phyloP scores from a whole-genome alignment of 2,797 vertebrate species.

The Lepus townsendii region DNA sequence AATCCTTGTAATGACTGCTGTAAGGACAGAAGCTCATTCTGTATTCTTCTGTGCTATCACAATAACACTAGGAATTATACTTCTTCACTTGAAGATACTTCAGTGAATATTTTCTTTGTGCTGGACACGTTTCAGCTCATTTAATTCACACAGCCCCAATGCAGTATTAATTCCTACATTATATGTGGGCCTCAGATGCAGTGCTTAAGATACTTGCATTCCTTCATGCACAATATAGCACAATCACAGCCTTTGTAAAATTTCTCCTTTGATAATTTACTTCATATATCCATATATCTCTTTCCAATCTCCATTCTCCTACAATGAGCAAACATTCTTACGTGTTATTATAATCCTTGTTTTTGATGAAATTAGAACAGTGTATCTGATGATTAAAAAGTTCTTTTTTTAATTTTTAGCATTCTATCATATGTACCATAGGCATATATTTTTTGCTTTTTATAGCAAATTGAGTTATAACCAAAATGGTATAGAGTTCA shows the following conservation, averaged over 20 bases:
- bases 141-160: background rate
- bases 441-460: background rate
- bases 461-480: background rate
- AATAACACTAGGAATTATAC: background rate
- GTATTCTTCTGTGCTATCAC: background rate
- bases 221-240: background rate
- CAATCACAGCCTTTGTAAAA: background rate
- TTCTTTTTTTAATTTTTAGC: no score
- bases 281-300: background rate
- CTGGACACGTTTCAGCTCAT: background rate
- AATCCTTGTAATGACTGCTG: background rate
- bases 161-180: background rate
- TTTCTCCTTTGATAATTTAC: background rate
- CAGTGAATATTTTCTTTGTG: background rate
- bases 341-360: background rate
- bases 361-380: background rate
- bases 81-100: background rate
- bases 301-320: background rate
- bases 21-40: background rate
- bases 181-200: background rate
- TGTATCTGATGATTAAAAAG: background rate
- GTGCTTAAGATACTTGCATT: background rate
- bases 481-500: background rate
- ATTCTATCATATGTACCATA: no score
- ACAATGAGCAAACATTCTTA: background rate